Evolutionary conservation across 2,113 vertebrate genomes (phyloP), one percentile per base, ranked within the genome.

Genomic region (Crocuta crocuta): DNA sequence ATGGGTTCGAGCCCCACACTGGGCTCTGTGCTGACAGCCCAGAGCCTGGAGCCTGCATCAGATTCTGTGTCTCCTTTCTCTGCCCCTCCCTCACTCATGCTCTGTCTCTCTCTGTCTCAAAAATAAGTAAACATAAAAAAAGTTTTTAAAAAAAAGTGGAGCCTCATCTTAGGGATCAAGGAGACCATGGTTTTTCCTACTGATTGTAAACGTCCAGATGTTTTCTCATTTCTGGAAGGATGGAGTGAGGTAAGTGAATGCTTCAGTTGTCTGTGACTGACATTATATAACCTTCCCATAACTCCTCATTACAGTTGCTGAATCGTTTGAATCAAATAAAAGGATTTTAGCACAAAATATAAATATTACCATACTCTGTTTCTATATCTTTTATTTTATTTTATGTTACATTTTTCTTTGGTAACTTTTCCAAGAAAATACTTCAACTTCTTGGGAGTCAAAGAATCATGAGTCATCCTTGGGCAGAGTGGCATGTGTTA

Each of bases 401-500:
- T 61, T 61, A 6, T 61, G 7, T 61, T 61, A 61, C 1, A 61
- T 61, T 61, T 21, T 61, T 61, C 24, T 23, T 61, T 24, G 8
- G 21, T 61, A 8, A 3, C 17, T 61, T 61, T 39, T 23, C 43
- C 17, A 73, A 66, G 66, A 73, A 82, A 89, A 63, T 12, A 24
- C 9, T 7, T 73, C 53, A 81, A 31, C 65, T 89, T 82, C 33
- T 53, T 23, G 8, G 1, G 53, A 39, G 45, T 45, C 31, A 33
- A 82, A 43, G 39, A 94, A 35, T 11, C 1, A 11, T 2, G 61
- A 48, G 19, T 48, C 48, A 6, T 79, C 9, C 0, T 4, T 6
- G 6, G 39, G 39, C 19, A 33, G 61, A 58, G 10, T 7, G 4
- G 1, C 7, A 2, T 0, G 5, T 12, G 48, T 12, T 7, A 21